A percentile compares a stretch with the other conserved stretches of the same genome.
These are phyloP conservation scores for Hypsibius dujardini DNA, from an alignment of 1,140 invertebrate species.

Conservation along the genomic window DNA sequence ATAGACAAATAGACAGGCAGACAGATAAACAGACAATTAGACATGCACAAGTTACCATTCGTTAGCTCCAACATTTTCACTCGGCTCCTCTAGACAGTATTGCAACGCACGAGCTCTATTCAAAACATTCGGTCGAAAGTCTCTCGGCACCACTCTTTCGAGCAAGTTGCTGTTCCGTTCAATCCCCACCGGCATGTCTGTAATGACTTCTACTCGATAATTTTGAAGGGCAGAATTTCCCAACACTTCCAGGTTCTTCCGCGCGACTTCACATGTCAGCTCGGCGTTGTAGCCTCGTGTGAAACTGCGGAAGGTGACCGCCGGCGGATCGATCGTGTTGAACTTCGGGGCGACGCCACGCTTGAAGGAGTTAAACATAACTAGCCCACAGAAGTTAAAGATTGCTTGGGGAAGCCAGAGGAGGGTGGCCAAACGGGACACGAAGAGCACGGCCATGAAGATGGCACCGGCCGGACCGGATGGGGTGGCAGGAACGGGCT, in stretches of 20 bases:
- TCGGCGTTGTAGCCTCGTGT: neutral
- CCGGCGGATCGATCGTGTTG: neutral
- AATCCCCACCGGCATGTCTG: neutral
- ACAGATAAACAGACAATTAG: too few species aligned
- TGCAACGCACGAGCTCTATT: slow-evolving; percentile 37
- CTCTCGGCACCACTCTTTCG: slow-evolving; percentile 29
- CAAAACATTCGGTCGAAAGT: slow-evolving; percentile 31
- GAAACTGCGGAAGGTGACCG: slow-evolving; percentile 5
- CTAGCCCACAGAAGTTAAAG: neutral
- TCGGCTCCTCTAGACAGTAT: slow-evolving; percentile 35
- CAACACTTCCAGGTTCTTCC: neutral
- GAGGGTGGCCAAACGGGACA: neutral
- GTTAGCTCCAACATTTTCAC: slow-evolving; percentile 27
- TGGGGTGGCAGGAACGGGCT: neutral
- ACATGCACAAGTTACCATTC: slow-evolving; percentile 25
- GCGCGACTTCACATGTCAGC: neutral
- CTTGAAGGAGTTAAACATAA: slow-evolving; percentile 4
- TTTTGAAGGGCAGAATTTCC: neutral
- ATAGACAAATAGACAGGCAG: too few species aligned
- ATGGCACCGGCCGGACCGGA: neutral
- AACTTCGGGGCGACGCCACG: neutral
- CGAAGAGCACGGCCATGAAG: neutral
- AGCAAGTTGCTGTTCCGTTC: slow-evolving; percentile 20
- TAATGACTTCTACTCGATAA: neutral
- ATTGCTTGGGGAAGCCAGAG: neutral